Evolutionary conservation across 2,113 vertebrate species (phyloP), one percentile per base, ranked within the genome.

Genomic region (Vicugna pacos): DNA sequence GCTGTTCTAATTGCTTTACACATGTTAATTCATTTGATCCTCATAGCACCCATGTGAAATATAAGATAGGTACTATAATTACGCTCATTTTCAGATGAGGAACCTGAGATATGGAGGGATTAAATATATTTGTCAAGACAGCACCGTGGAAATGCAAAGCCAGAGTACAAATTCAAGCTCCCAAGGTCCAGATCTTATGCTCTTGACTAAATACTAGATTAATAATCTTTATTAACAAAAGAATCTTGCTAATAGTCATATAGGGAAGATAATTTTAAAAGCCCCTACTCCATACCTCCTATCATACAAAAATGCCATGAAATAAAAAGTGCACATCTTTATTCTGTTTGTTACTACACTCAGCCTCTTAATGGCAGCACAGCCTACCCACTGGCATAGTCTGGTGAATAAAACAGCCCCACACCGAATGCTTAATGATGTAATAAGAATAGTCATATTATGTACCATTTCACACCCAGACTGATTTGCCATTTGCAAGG

Each of bases 401-500:
- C 38, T 60, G 60, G 38, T 72, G 8, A 93, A 46, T 1, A 79
- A 46, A 70, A 77, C 12, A 93, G 12, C 13, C 46, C 38, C 24
- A 84, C 16, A 35, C 22, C 46, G 54, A 70, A 72, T 15, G 28
- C 15, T 64, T 62, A 89, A 88, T 35, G 42, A 38, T 79, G 22
- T 38, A 79, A 48, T 62, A 76, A 92, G 32, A 82, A 52, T 22
- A 14, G 24, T 42, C 35, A 65, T 50, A 95, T 81, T 88, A 69
- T 14, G 19, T 20, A 79, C 86, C 48, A 85, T 64, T 96, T 90
- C 54, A 93, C 81, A 93, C 64, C 38, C 70, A 83, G 32, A 38
- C n/a, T 70, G 52, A 92, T 30, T 69, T 89, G 58, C 70, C 54
- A 64, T 72, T 89, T 85, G 46, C 72, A 96, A 90, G 26, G 69